A percentile compares a stretch with the other conserved stretches of the same genome.
These are phyloP conservation scores for Stictonetta naevosa DNA, from an alignment of 2,113 vertebrate genomes.

Conservation along the genomic window DNA sequence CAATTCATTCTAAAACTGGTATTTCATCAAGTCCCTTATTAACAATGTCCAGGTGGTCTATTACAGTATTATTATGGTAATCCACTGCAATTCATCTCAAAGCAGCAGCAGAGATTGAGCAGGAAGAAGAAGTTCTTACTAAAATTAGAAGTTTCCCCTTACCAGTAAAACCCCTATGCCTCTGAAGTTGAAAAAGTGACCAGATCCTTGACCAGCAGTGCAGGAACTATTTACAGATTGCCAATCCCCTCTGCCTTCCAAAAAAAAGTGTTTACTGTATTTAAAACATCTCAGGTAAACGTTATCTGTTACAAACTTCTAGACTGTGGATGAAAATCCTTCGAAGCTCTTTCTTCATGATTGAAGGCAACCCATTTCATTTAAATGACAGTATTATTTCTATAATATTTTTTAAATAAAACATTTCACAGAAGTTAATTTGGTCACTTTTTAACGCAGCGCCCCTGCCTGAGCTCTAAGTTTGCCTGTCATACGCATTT, in stretches of 20 bases:
- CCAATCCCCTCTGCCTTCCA: background rate
- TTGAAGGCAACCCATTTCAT: background rate
- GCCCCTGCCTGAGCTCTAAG: background rate
- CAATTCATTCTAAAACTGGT: background rate
- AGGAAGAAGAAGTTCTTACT: background rate
- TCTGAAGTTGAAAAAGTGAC: background rate
- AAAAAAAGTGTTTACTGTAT: background rate
- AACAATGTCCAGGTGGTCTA: background rate
- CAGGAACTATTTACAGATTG: background rate
- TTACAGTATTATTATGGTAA: background rate
- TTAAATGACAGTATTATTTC: background rate
- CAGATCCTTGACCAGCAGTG: fast-evolving
- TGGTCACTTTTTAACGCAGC: background rate
- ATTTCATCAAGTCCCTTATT: background rate
- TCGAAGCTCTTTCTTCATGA: background rate
- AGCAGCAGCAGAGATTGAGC: background rate
- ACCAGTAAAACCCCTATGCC: background rate
- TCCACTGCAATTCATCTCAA: background rate
- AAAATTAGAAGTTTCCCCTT: background rate
- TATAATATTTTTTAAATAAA: background rate
- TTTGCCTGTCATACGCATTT: background rate
- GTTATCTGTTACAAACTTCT: background rate
- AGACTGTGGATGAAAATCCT: background rate
- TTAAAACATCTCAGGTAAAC: background rate
- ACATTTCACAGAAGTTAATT: background rate